phyloP scores from a whole-genome alignment of 2,888 invertebrate genomes.

The Archaeoteleia sp. region DNA sequence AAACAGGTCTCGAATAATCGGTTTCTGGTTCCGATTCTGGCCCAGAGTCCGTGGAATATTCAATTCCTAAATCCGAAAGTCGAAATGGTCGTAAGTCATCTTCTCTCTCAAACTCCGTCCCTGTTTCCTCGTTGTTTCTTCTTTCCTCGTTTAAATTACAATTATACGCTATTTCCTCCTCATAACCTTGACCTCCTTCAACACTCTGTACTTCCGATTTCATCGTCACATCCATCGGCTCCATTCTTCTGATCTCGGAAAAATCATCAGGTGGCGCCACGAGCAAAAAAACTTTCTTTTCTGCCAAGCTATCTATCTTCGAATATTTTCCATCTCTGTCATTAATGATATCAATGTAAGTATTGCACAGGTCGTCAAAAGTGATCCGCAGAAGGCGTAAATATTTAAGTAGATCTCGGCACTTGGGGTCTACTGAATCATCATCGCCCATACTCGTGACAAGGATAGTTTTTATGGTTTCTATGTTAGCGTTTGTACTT shows the following conservation, averaged over 20 bases:
- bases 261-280: constrained; percentile 78
- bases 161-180: constrained; percentile 52
- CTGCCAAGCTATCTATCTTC: constrained; percentile 70
- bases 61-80: constrained; percentile 67
- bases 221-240: constrained; percentile 27
- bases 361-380: constrained; percentile 76
- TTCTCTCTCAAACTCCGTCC: constrained; percentile 53
- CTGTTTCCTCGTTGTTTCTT: constrained; percentile 56
- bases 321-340: constrained; percentile 76
- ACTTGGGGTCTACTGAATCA: constrained; percentile 42
- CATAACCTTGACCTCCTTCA: constrained; percentile 56
- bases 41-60: constrained; percentile 71
- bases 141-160: constrained; percentile 58
- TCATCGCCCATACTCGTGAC: constrained; percentile 40
- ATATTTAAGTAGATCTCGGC: constrained; percentile 59
- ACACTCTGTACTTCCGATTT: constrained; percentile 36
- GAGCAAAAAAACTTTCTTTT: constrained; percentile 78
- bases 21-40: constrained; percentile 70
- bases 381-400: constrained; percentile 69
- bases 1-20: constrained; percentile 69
- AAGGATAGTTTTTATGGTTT: constrained; percentile 63
- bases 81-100: constrained; percentile 62
- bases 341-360: constrained; percentile 76
- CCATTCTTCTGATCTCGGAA: constrained; percentile 70
- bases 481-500: constrained; percentile 62